Conservation (phyloP, 1,140 invertebrate species). For the Uloborus diversus region DNA sequence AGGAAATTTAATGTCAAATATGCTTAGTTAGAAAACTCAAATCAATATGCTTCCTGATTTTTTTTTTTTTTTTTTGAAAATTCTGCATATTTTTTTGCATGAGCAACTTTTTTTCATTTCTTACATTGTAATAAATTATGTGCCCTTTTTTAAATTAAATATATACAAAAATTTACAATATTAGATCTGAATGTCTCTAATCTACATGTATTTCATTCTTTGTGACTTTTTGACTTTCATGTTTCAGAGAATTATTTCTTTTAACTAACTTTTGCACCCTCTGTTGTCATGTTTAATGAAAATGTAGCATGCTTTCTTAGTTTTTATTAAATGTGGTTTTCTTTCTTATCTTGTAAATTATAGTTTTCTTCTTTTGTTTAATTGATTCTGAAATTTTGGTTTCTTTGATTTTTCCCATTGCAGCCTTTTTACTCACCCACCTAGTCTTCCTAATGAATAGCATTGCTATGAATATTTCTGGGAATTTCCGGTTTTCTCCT, state of each 20-base stretch:
- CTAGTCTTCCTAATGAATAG: constrained; percentile 21
- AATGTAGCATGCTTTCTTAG: too few relatives aligned
- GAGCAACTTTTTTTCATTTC: neutral
- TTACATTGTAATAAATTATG: neutral
- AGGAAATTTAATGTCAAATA: neutral
- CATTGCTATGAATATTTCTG: constrained; percentile 8
- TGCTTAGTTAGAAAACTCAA: neutral
- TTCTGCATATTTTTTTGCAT: neutral
- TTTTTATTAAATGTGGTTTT: neutral
- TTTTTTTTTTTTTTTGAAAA: neutral
- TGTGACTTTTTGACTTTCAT: too few relatives aligned
- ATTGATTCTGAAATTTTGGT: constrained; percentile 57
- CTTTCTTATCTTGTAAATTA: constrained; percentile 1
- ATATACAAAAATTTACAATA: too few relatives aligned
- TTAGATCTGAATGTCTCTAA: too few relatives aligned
- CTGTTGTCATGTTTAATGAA: neutral
- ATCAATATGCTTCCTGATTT: neutral
- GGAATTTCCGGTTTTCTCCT: constrained; percentile 20
- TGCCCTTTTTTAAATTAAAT: too few relatives aligned
- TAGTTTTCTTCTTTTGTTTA: constrained; percentile 32
- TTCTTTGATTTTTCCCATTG: constrained; percentile 30
- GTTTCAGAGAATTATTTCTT: too few relatives aligned
- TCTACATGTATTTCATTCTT: too few relatives aligned
- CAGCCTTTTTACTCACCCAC: constrained; percentile 10
- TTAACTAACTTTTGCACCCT: neutral